These are phyloP conservation scores for Ara ararauna DNA, from an alignment of 2,797 vertebrate species.

Conservation along the genomic window DNA sequence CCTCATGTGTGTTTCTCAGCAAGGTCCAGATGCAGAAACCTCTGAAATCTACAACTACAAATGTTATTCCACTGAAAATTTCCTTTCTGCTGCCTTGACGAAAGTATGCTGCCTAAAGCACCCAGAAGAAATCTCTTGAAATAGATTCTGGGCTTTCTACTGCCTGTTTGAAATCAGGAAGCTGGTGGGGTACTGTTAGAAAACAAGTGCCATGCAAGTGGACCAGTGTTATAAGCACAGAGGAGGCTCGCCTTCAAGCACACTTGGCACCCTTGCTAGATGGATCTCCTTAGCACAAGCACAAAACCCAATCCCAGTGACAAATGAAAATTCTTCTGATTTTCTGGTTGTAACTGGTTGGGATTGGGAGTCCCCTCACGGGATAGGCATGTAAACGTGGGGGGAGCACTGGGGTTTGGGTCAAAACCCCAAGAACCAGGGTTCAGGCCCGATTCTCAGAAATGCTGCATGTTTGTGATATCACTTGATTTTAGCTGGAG, in stretches of 20 bases:
- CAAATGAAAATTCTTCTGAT: background rate
- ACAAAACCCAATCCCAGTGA: background rate
- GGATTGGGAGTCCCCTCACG: background rate
- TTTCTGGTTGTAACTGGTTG: too few relatives aligned
- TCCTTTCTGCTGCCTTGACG: background rate
- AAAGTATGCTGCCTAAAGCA: background rate
- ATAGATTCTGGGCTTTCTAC: background rate
- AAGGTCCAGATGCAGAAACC: background rate
- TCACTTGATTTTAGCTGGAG: background rate
- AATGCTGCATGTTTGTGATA: background rate
- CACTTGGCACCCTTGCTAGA: background rate
- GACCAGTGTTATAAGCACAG: background rate
- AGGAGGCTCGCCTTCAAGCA: background rate
- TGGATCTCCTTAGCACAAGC: background rate
- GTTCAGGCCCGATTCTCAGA: background rate
- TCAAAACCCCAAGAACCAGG: background rate
- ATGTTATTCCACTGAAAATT: background rate
- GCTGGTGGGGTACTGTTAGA: background rate
- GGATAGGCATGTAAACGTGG: background rate
- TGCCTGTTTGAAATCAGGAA: background rate
- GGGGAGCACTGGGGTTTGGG: background rate
- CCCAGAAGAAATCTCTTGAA: background rate
- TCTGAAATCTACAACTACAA: background rate
- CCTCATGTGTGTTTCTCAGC: background rate
- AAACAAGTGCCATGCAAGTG: background rate